Evolutionary conservation across 2,113 vertebrate species (phyloP).

Genomic region (Rhinogobius similis): DNA sequence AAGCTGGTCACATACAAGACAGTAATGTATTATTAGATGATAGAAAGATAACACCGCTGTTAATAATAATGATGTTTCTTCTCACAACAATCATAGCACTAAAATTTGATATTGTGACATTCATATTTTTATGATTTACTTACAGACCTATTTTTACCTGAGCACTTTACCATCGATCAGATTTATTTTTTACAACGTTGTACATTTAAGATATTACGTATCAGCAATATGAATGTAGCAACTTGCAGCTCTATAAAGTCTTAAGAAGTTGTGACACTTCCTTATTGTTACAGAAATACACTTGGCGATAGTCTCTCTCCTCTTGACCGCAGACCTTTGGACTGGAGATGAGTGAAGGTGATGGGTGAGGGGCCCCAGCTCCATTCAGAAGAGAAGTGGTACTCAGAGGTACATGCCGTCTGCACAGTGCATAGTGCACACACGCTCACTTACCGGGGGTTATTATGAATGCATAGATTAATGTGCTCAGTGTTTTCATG

Average conservation of each 20-base stretch:
- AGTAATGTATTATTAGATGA: too few relatives aligned
- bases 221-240: neutral
- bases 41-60: too few relatives aligned
- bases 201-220: neutral
- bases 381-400: conserved; percentile 78
- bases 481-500: neutral
- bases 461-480: neutral
- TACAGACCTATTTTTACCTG: too few relatives aligned
- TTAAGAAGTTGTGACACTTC: conserved; percentile 6
- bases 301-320: conserved; percentile 63
- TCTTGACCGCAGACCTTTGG: conserved; percentile 80
- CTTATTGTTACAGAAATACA: conserved; percentile 15
- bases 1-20: too few relatives aligned
- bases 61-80: too few relatives aligned
- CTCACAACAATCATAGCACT: too few relatives aligned
- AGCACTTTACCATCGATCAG: too few relatives aligned
- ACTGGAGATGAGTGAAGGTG: conserved; percentile 79
- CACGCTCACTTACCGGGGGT: conserved; percentile 6
- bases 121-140: too few relatives aligned
- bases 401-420: conserved; percentile 10
- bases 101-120: too few relatives aligned
- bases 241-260: neutral
- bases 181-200: too few relatives aligned
- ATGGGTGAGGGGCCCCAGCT: conserved; percentile 71
- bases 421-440: conserved; percentile 10